Evolutionary conservation across 2,113 vertebrate species (phyloP).

Genomic region (Malurus melanocephalus): DNA sequence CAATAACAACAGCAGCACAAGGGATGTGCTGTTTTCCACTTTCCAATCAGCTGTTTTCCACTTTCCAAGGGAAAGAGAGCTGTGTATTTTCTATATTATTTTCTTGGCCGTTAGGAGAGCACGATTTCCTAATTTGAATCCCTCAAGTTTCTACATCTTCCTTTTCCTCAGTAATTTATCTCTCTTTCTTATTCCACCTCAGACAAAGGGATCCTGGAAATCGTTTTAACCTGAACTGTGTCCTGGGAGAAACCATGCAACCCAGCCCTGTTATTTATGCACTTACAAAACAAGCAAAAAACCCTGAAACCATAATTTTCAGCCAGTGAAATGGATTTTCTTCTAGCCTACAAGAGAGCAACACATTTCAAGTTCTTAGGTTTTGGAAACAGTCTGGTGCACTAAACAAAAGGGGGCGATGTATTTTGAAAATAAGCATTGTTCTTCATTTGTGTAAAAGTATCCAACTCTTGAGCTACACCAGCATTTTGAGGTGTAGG

Average conservation of each 20-base stretch:
- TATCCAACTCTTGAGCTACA: neutral
- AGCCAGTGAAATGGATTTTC: neutral
- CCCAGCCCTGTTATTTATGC: neutral
- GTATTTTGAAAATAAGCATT: neutral
- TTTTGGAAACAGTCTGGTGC: neutral
- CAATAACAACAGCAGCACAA: neutral
- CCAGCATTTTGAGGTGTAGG: neutral
- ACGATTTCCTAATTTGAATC: neutral
- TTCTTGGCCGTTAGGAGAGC: neutral
- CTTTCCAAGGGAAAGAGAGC: neutral
- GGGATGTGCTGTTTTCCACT: neutral
- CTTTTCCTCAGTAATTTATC: neutral
- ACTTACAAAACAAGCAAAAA: neutral
- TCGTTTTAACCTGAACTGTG: neutral
- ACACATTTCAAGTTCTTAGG: neutral
- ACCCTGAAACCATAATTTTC: neutral
- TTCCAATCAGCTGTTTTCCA: neutral
- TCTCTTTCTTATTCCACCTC: neutral
- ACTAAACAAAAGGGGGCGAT: neutral
- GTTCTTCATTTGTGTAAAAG: neutral
- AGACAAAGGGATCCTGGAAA: neutral
- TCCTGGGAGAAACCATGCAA: neutral
- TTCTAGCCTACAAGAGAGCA: neutral
- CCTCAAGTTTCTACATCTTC: neutral
- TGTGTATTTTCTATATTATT: neutral